phyloP scores from a whole-genome alignment of 2,888 invertebrate genomes.

The Drosophila mulleri region DNA sequence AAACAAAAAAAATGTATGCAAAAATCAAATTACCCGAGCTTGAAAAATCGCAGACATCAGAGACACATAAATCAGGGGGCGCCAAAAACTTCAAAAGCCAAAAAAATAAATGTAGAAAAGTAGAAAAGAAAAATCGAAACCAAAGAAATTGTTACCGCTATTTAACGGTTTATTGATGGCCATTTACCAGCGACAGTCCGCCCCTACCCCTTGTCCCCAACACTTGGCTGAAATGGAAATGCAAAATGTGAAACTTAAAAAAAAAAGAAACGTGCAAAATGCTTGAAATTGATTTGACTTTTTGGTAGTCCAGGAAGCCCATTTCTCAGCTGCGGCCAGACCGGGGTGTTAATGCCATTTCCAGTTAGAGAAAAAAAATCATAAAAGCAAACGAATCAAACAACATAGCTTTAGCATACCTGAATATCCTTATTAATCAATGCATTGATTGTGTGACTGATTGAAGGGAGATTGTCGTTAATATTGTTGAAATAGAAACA shows the following conservation, averaged over 20 bases:
- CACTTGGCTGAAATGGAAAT: conserved; percentile 29
- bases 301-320: conserved; percentile 33
- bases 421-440: conserved; percentile 11
- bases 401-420: neutral
- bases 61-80: conserved; percentile 72
- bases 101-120: neutral
- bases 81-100: conserved; percentile 50
- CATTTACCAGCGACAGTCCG: conserved; percentile 21
- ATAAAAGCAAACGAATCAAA: conserved; percentile 31
- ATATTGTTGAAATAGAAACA: neutral
- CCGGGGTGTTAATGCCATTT: conserved; percentile 30
- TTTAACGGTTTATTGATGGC: conserved; percentile 81
- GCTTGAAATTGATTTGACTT: conserved; percentile 56
- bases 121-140: conserved; percentile 30
- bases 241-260: conserved; percentile 52
- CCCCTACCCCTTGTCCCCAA: neutral
- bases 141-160: conserved; percentile 77
- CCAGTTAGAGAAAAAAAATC: neutral
- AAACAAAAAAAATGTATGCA: conserved; percentile 48
- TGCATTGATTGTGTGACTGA: neutral
- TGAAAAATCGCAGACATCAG: conserved; percentile 80
- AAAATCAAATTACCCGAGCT: conserved; percentile 75
- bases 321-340: conserved; percentile 47
- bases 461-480: neutral
- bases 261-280: conserved; percentile 58